Percentiles rank a stretch among this genome's conserved stretches.
Conservation (phyloP, 1,140 invertebrate species). For the Drosophila simulans region DNA sequence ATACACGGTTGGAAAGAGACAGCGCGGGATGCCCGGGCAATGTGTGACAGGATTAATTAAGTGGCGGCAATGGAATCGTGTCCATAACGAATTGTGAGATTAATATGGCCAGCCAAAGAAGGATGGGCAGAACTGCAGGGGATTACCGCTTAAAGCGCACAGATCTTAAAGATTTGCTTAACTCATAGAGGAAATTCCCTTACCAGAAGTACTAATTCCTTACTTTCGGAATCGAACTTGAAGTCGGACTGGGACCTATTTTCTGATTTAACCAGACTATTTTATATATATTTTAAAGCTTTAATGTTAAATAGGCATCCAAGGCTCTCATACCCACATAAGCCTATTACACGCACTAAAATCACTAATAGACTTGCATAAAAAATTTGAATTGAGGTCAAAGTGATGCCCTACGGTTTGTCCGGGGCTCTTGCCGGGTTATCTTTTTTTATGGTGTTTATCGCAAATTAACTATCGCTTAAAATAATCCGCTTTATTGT, state of each 20-base stretch:
- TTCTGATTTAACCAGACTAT: neutral
- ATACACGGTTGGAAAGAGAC: neutral
- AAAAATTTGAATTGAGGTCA: constrained; percentile 2
- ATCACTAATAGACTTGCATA: neutral
- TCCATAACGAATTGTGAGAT: constrained; percentile 51
- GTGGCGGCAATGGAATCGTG: constrained; percentile 45
- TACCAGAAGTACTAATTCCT: too few relatives aligned
- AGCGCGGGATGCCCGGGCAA: constrained; percentile 11
- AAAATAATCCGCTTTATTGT: constrained; percentile 23
- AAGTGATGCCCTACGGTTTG: constrained; percentile 1
- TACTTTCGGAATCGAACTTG: too few relatives aligned
- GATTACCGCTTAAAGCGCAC: constrained; percentile 11
- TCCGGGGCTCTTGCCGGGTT: neutral
- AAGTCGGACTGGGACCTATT: too few relatives aligned
- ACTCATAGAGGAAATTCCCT: neutral
- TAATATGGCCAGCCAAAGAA: constrained; percentile 16
- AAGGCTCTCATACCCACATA: too few relatives aligned
- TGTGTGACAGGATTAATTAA: constrained; percentile 55
- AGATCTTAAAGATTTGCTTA: neutral
- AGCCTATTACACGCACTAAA: neutral
- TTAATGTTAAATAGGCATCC: too few relatives aligned
- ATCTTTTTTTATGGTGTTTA: constrained; percentile 22
- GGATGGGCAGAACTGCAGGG: neutral
- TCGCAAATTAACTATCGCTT: constrained; percentile 27
- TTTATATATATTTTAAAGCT: neutral